Conservation (phyloP, 2,113 vertebrate genomes). For the Brachionichthys hirsutus region DNA sequence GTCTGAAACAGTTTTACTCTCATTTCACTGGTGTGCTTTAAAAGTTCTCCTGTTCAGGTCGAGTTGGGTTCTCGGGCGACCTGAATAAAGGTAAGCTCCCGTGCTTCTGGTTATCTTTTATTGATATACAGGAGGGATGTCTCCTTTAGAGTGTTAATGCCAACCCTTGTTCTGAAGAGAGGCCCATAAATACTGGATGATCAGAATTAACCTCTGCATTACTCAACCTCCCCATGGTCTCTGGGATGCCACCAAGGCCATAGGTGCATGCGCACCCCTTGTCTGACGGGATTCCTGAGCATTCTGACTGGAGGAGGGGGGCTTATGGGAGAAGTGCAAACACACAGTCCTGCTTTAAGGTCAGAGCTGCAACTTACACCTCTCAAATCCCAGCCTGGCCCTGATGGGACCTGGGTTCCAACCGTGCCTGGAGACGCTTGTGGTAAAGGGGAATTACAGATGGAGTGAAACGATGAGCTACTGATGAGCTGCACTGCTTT, state of each 20-base stretch:
- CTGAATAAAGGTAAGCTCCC: conserved; percentile 69
- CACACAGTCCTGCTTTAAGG: conserved; percentile 76
- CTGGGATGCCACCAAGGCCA: conserved; percentile 69
- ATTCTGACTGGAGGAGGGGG: conserved; percentile 62
- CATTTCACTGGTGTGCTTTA: conserved; percentile 16
- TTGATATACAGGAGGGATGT: conserved; percentile 76
- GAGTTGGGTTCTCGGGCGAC: conserved; percentile 23
- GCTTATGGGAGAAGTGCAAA: conserved; percentile 75
- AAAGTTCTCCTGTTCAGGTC: conserved; percentile 3
- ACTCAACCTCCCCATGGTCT: conserved; percentile 62
- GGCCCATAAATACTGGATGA: conserved; percentile 77
- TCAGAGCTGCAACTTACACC: conserved; percentile 76
- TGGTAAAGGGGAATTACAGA: conserved; percentile 52
- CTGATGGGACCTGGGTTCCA: conserved; percentile 63
- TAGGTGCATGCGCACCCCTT: conserved; percentile 65
- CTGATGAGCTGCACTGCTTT: conserved; percentile 46
- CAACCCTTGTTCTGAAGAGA: conserved; percentile 76
- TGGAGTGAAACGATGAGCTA: conserved; percentile 29
- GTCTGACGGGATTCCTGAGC: conserved; percentile 76
- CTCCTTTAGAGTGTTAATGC: conserved; percentile 79
- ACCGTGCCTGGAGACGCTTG: conserved; percentile 65
- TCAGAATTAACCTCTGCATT: conserved; percentile 77
- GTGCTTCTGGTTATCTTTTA: conserved; percentile 73
- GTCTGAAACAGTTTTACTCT: not conserved
- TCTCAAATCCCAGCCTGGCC: conserved; percentile 66